Conservation (phyloP, 2,888 invertebrate genomes). For the Tenthredo mesomela region DNA sequence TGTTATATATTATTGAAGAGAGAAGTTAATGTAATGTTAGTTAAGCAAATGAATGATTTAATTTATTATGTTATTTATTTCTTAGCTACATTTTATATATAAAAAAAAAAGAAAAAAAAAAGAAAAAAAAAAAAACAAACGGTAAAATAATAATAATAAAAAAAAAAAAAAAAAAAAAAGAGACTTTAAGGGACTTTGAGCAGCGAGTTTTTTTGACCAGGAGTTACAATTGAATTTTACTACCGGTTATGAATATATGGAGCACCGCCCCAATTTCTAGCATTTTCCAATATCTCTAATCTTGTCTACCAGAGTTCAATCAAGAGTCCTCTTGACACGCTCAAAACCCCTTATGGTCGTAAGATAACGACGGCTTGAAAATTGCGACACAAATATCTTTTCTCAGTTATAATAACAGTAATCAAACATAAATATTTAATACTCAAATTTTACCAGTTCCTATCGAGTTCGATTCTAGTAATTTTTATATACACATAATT, state of each 20-base stretch:
- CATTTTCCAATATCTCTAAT: neutral
- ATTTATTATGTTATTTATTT: conserved; percentile 73
- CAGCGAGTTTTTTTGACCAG: neutral
- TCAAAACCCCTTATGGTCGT: neutral
- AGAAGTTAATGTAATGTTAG: conserved; percentile 56
- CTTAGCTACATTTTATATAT: conserved; percentile 69
- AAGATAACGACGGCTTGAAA: conserved; percentile 7
- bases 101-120: conserved; percentile 40
- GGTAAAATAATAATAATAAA: no score
- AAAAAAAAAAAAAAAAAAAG: conserved; percentile 40
- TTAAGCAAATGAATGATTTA: conserved; percentile 67
- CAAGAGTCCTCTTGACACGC: neutral
- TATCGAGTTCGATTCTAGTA: conserved; percentile 45
- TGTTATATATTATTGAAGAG: conserved; percentile 45
- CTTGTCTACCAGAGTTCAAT: neutral
- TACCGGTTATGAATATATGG: neutral
- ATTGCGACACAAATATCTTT: conserved; percentile 29
- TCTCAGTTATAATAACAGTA: conserved; percentile 36
- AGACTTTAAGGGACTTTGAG: neutral
- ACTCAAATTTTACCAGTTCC: conserved; percentile 49
- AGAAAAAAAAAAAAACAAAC: conserved; percentile 44
- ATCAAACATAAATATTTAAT: conserved; percentile 16
- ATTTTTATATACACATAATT: conserved; percentile 38
- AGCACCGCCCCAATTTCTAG: neutral
- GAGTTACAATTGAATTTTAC: neutral